Conservation (phyloP, 1,140 invertebrate species). For the Leptonema lineaticorne region DNA sequence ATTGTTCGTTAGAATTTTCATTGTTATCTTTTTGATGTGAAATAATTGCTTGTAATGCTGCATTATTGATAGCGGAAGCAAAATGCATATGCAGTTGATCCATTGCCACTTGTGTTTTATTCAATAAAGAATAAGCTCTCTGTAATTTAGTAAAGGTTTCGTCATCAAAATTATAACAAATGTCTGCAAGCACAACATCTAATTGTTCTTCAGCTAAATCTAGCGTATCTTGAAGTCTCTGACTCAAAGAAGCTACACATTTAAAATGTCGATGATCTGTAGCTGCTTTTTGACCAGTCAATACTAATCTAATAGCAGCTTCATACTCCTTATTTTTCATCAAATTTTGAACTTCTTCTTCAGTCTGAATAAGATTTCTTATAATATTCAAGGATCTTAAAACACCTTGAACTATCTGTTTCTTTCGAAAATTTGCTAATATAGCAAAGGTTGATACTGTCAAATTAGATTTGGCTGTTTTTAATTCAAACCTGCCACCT, state of each 20-base stretch:
- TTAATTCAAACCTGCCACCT: constrained; percentile 69
- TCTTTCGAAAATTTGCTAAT: constrained; percentile 82
- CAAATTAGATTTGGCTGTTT: constrained; percentile 75
- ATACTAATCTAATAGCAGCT: constrained; percentile 81
- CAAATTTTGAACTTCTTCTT: constrained; percentile 79
- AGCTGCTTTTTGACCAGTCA: constrained; percentile 86
- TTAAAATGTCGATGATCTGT: constrained; percentile 78
- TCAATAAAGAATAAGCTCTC: constrained; percentile 80
- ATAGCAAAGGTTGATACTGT: constrained; percentile 84
- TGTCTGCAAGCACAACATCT: constrained; percentile 81
- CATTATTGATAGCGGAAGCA: constrained; percentile 89
- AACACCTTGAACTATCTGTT: constrained; percentile 76
- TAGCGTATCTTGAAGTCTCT: constrained; percentile 88
- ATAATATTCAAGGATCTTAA: constrained; percentile 79
- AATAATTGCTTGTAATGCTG: constrained; percentile 75
- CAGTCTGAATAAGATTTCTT: constrained; percentile 82
- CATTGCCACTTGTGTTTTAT: constrained; percentile 87
- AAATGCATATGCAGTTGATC: constrained; percentile 96
- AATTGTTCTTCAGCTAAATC: constrained; percentile 90
- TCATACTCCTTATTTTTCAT: constrained; percentile 84
- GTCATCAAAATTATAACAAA: constrained; percentile 69
- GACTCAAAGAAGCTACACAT: constrained; percentile 82
- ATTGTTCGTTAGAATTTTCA: constrained; percentile 51
- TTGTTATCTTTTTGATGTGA: constrained; percentile 57
- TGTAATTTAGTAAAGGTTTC: constrained; percentile 77